phyloP scores from a whole-genome alignment of 1,140 invertebrate species.

The Luehdorfia chinensis region DNA sequence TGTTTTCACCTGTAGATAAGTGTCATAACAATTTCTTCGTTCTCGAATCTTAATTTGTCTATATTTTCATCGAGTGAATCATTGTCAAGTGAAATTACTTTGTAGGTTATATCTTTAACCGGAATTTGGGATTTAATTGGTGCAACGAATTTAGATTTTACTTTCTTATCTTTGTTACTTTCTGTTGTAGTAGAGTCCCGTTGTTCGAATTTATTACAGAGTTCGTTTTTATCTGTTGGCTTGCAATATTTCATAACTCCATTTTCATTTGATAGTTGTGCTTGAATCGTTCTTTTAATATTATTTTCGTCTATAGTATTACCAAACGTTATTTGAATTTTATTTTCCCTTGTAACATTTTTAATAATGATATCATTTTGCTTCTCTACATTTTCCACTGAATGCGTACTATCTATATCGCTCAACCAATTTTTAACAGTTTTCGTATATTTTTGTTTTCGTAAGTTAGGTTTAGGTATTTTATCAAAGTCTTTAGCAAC shows the following conservation, averaged over 20 bases:
- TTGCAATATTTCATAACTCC: constrained; percentile 56
- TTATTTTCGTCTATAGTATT: constrained; percentile 5
- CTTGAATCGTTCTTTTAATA: constrained; percentile 39
- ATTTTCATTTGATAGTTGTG: constrained; percentile 47
- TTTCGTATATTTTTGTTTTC: constrained; percentile 51
- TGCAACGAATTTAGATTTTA: constrained; percentile 39
- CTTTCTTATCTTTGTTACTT: constrained; percentile 27
- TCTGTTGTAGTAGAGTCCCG: not conserved
- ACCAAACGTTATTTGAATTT: constrained; percentile 1
- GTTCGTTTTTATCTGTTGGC: constrained; percentile 30
- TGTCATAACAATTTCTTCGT: constrained; percentile 28
- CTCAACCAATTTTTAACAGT: constrained; percentile 52
- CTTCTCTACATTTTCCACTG: not conserved
- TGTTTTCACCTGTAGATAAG: constrained; percentile 39
- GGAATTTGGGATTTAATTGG: constrained; percentile 51
- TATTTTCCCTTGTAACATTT: not conserved
- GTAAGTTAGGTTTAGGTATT: constrained; percentile 21
- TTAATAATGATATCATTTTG: not conserved
- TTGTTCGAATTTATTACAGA: constrained; percentile 1
- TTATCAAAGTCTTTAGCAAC: not conserved
- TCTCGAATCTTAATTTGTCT: not conserved
- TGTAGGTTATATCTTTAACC: constrained; percentile 36
- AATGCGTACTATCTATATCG: constrained; percentile 29
- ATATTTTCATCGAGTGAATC: constrained; percentile 16
- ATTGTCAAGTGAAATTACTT: constrained; percentile 28